Base-by-base conservation (phyloP, 1,140 invertebrate species). In the Scaptodrosophila lebanonensis region DNA sequence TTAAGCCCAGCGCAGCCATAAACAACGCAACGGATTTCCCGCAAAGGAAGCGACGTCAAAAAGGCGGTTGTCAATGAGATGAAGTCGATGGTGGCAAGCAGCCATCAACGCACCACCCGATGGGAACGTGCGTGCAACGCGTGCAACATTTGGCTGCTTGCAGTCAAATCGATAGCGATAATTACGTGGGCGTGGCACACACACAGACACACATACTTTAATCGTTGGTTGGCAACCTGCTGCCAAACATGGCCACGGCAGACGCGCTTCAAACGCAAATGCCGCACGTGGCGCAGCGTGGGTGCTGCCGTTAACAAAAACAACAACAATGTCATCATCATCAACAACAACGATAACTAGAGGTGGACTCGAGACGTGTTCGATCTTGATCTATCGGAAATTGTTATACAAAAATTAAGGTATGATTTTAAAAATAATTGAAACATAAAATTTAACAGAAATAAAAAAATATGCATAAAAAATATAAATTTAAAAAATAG, bases 181-280 rank as follows among this genome's bases (percentile, higher is more conserved):
- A 77, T 79, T 82, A 77, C 57, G 68, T 72, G 75, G 73, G 73
- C 75, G 73, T 68, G 69, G 35, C 43, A 18, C 5, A 13, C 2
- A 22, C 15, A 16, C 27, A 30, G 63, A n/a, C n/a, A 8, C 22
- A 25, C 22, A 25, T 8, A 25, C 22, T 25, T 8, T 25, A 25
- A 3, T 25, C 22, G 3, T n/a, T n/a, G n/a, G n/a, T 8, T 4
- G 22, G 8, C 22, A 25, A 25, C 22, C 22, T 25, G 62, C 53
- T 42, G 40, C 52, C 62, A 59, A 66, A 66, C 44, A 66, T 35
- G 38, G 40, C 38, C 12, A 20, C 44, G 40, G 16, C 32, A 35
- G 25, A 49, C 22, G 33, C 32, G 18, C 49, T 36, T 73, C 70
- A 73, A 75, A 73, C 40, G 30, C 54, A 52, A 73, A 61, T 61